Evolutionary conservation across 2,113 vertebrate species (phyloP), one percentile per base, ranked within the genome.

Genomic region (Dryoscopus gambensis): DNA sequence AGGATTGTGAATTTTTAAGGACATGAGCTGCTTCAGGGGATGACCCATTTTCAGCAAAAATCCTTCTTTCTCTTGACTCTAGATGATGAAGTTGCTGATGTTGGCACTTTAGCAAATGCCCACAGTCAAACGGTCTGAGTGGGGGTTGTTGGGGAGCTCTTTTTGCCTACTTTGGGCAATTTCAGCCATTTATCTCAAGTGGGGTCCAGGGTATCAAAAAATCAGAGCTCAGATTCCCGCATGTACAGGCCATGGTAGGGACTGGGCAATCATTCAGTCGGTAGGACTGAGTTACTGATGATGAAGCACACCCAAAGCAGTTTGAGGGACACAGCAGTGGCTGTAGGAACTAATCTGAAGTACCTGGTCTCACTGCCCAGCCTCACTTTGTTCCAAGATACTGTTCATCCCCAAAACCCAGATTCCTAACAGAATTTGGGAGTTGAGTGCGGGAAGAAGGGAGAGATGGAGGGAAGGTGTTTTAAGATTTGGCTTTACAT

Each of bases 131-230:
- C 7, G 13, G 7, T 55, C 17, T 55, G 44, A 78, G 16, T 0
- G 0, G 0, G 5, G 4, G 4, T 10, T 53, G 5, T 15, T 30
- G 40, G 33, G 15, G 11, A 27, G 1, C 2, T 0, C 21, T 40
- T 20, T 53, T 57, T 15, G 4, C 16, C 42, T 60, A 2, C 9
- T 71, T n/a, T 40, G 42, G 24, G 21, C 5, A 50, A 8, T 31
- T 91, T 60, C 21, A 75, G 11, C 6, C 8, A 4, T 53, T 74
- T 23, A 8, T 33, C 12, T 53, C 19, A 62, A 44, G 6, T 27
- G 15, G 33, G 7, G 3, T 64, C 15, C 55, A 55, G 33, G 19
- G 2, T 1, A 67, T 1, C 15, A 37, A 63, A 57, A 49, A n/a
- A 10, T 28, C 81, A 80, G 30, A 80, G 17, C 24, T n/a, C 5